phyloP scores from a whole-genome alignment of 2,113 vertebrate species.

The Condylura cristata region DNA sequence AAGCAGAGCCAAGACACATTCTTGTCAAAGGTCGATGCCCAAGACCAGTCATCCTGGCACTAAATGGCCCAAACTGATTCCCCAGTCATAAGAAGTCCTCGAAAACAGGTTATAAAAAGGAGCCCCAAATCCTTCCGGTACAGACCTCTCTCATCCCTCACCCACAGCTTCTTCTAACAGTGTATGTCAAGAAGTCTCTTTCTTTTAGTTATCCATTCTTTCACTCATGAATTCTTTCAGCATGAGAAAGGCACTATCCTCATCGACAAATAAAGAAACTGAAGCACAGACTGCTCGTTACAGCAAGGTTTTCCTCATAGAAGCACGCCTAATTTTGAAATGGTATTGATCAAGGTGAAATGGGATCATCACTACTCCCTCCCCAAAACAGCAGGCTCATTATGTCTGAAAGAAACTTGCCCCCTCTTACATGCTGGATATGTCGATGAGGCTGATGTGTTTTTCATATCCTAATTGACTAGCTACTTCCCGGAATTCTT shows the following conservation, averaged over 20 bases:
- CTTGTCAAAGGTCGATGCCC: too few species aligned
- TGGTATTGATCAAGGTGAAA: neutral
- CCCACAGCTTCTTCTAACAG: too few species aligned
- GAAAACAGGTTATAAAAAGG: too few species aligned
- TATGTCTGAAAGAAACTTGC: neutral
- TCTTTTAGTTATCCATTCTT: too few species aligned
- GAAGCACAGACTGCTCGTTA: neutral
- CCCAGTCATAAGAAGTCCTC: too few species aligned
- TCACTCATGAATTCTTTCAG: too few species aligned
- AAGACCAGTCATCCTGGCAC: too few species aligned
- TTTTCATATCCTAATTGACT: slow-evolving; percentile 92
- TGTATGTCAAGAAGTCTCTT: too few species aligned
- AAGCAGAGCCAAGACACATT: too few species aligned
- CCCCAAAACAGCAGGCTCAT: neutral
- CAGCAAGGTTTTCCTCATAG: neutral
- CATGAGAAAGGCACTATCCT: neutral
- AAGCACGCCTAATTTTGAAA: neutral
- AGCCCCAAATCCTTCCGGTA: too few species aligned
- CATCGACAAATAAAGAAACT: slow-evolving; percentile 8
- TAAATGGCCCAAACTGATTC: too few species aligned
- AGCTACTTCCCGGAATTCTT: slow-evolving; percentile 94
- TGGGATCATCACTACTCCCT: neutral
- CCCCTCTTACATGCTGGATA: slow-evolving; percentile 95
- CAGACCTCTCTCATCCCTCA: too few species aligned
- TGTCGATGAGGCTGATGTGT: slow-evolving; percentile 96